Evolutionary conservation across 2,797 vertebrate genomes (phyloP), one percentile per base, ranked within the genome.

Genomic region (Discoglossus pictus): DNA sequence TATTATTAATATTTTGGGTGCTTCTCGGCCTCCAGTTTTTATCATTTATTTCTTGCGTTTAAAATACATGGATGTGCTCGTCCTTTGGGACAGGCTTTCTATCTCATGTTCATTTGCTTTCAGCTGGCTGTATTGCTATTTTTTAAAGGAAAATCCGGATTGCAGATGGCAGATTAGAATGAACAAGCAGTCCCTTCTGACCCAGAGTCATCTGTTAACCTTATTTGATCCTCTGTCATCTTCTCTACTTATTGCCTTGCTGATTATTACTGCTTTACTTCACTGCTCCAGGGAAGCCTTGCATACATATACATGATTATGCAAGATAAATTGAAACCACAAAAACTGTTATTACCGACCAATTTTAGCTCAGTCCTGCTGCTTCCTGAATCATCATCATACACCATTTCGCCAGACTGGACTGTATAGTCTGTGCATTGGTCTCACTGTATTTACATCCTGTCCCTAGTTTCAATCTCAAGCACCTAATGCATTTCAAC

Each of bases 261-360:
- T 58, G 60, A 71, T 71, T 71, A 64, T 56, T 64, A 42, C 24
- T 70, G 60, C 52, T 50, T 58, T 63, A 70, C 60, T 63, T 63
- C 43, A 34, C 56, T 68, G 66, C 48, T 61, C 40, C 31, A 47
- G 40, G 48, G 56, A 54, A 53, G 66, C 66, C 60, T 43, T 58
- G 42, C 42, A 63, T 70, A 70, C 67, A 63, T 63, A 42, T 46
- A 34, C 53, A 51, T 25, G n/a, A 68, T 54, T 54, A 46, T 68
- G 27, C 15, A 47, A n/a, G 58, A 53, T 68, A 54, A 53, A 68
- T 27, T 39, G 18, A 61, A 68, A 42, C 25, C 55, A 61, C 56
- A 61, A 34, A 60, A 44, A 55, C n/a, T n/a, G n/a, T n/a, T n/a
- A n/a, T n/a, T n/a, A 60, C 46, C 35, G 52, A 43, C 44, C 44